These are phyloP conservation scores for Drosophila bocki DNA, from an alignment of 1,140 invertebrate species.

Conservation along the genomic window DNA sequence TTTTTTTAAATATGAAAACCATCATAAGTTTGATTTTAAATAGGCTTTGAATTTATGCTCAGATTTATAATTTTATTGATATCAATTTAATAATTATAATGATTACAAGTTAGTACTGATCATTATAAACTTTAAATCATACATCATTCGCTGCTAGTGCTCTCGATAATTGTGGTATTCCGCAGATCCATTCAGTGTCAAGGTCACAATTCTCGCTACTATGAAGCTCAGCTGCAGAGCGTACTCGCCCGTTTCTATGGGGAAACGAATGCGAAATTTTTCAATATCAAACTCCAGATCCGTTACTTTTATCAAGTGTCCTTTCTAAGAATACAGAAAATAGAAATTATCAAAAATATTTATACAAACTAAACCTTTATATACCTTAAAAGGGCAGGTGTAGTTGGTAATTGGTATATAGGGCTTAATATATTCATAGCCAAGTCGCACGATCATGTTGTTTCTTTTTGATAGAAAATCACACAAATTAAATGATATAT, in stretches of 20 bases:
- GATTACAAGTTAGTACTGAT: background rate
- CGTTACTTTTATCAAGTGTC: conserved; percentile 24
- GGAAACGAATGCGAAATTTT: conserved; percentile 24
- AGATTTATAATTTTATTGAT: conserved; percentile 7
- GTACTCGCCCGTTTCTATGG: conserved; percentile 30
- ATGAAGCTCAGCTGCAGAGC: conserved; percentile 23
- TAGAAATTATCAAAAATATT: background rate
- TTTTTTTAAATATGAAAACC: background rate
- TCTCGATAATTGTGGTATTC: conserved; percentile 29
- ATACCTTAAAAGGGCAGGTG: conserved; percentile 33
- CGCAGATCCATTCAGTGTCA: conserved; percentile 22
- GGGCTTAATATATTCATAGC: conserved; percentile 19
- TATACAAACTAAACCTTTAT: accelerated
- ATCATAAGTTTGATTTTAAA: background rate
- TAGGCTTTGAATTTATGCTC: background rate
- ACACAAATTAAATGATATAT: conserved; percentile 28
- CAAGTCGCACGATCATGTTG: conserved; percentile 20
- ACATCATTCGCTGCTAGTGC: background rate
- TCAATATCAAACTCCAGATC: conserved; percentile 27
- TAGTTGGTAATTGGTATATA: conserved; percentile 20
- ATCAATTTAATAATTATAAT: background rate
- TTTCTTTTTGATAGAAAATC: conserved; percentile 24
- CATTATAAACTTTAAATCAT: background rate
- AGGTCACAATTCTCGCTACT: conserved; percentile 2
- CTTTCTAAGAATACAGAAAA: conserved; percentile 12